Percentiles rank a stretch among this genome's conserved stretches.
phyloP scores from a whole-genome alignment of 2,113 vertebrate species.

The Melospiza melodia region DNA sequence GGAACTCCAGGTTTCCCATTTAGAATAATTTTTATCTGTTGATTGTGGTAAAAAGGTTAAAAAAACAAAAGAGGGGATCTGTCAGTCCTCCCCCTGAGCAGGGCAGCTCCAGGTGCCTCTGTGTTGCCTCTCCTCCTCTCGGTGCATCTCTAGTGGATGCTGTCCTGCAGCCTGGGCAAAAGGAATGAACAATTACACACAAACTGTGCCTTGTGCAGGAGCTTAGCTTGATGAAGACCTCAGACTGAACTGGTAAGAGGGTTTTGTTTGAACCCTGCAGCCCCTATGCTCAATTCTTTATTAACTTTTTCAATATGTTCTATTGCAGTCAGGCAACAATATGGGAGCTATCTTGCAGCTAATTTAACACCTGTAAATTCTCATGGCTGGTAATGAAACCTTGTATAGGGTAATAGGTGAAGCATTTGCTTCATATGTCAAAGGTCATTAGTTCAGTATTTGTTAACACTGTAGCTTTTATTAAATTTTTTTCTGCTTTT shows the following conservation, averaged over 20 bases:
- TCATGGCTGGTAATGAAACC: slow-evolving; percentile 50
- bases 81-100: accelerated
- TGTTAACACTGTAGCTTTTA: slow-evolving; percentile 28
- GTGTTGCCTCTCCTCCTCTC: neutral
- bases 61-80: neutral
- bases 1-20: neutral
- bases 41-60: neutral
- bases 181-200: neutral
- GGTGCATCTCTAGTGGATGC: neutral
- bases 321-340: slow-evolving; percentile 17
- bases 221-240: neutral
- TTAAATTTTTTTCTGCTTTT: slow-evolving; percentile 4
- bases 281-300: neutral
- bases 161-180: neutral
- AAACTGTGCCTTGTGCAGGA: accelerated
- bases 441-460: slow-evolving; percentile 61
- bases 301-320: slow-evolving; percentile 62
- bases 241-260: slow-evolving; percentile 9
- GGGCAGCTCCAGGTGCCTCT: neutral
- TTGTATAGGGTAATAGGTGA: neutral
- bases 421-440: slow-evolving; percentile 52
- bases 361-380: slow-evolving; percentile 69
- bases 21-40: neutral
- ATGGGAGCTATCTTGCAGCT: slow-evolving; percentile 50
- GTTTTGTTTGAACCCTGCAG: neutral